A percentile compares a stretch with the other conserved stretches of the same genome.
phyloP scores from a whole-genome alignment of 2,888 invertebrate species.

The Axea sp. region DNA sequence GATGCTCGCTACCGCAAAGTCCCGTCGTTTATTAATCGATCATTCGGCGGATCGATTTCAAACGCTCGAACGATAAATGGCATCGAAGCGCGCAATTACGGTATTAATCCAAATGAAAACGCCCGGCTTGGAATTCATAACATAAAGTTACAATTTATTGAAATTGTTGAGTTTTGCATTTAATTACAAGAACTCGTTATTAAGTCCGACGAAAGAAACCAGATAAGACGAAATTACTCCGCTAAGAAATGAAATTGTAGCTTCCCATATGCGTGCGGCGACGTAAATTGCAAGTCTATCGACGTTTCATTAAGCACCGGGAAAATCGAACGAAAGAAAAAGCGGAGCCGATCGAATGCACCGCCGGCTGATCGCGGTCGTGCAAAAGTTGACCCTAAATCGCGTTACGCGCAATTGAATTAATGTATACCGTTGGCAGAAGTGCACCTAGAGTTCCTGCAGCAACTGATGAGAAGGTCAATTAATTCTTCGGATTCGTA shows the following conservation, averaged over 20 bases:
- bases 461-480: slow-evolving; percentile 30
- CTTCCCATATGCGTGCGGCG: slow-evolving; percentile 20
- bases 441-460: slow-evolving; percentile 7
- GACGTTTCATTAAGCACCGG: slow-evolving; percentile 26
- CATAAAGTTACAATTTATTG: slow-evolving; percentile 16
- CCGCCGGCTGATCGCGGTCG: slow-evolving; percentile 13
- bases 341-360: slow-evolving; percentile 14
- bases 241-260: slow-evolving; percentile 18
- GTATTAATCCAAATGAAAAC: neutral
- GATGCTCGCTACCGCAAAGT: no score
- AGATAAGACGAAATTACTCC: slow-evolving; percentile 23
- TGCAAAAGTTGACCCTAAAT: slow-evolving; percentile 36
- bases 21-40: no score
- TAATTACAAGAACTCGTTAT: slow-evolving; percentile 28
- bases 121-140: slow-evolving; percentile 1
- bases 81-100: neutral
- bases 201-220: neutral
- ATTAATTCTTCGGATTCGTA: slow-evolving; percentile 39
- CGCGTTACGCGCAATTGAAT: slow-evolving; percentile 50
- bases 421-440: slow-evolving; percentile 40
- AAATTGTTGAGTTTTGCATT: slow-evolving; percentile 15
- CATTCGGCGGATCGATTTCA: no score
- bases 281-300: slow-evolving; percentile 27
- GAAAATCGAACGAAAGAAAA: slow-evolving; percentile 37
- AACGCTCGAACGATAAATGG: no score